phyloP scores from a whole-genome alignment of 2,888 invertebrate genomes.

The Trisateles emortualis region DNA sequence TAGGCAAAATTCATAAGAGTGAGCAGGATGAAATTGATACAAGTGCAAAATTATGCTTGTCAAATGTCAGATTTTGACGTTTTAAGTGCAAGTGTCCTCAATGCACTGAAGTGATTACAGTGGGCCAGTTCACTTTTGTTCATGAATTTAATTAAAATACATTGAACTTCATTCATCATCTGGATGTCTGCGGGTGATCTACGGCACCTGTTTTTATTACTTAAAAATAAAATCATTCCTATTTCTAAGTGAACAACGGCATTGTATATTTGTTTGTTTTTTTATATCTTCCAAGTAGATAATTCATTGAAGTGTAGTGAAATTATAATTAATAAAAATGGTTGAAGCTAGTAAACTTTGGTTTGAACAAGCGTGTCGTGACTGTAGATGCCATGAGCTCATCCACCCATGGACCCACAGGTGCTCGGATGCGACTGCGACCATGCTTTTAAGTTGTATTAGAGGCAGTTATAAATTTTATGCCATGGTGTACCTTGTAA shows the following conservation, averaged over 20 bases:
- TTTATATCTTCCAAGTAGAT: constrained; percentile 4
- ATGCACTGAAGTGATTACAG: constrained; percentile 1
- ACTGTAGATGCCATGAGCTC: constrained; percentile 69
- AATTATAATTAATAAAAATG: constrained; percentile 60
- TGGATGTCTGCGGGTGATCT: background rate
- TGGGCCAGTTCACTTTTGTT: constrained; percentile 3
- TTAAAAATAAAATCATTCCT: background rate
- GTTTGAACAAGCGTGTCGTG: constrained; percentile 77
- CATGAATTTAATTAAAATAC: background rate
- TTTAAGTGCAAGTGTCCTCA: background rate
- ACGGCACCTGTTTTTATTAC: background rate
- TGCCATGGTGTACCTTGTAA: constrained; percentile 83
- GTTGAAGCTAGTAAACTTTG: constrained; percentile 83
- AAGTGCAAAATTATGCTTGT: too few relatives aligned
- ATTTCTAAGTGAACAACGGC: background rate
- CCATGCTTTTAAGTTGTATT: constrained; percentile 77
- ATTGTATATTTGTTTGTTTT: background rate
- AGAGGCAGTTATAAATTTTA: constrained; percentile 84
- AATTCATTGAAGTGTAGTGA: background rate
- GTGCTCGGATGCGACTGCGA: constrained; percentile 73
- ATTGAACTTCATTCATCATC: background rate
- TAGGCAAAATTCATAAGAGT: background rate
- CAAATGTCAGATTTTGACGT: background rate
- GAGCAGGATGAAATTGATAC: background rate
- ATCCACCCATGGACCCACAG: constrained; percentile 83